phyloP scores from a whole-genome alignment of 30 jellyfish, hydroid and myxozoan species.

The Aurelia coerulea region DNA sequence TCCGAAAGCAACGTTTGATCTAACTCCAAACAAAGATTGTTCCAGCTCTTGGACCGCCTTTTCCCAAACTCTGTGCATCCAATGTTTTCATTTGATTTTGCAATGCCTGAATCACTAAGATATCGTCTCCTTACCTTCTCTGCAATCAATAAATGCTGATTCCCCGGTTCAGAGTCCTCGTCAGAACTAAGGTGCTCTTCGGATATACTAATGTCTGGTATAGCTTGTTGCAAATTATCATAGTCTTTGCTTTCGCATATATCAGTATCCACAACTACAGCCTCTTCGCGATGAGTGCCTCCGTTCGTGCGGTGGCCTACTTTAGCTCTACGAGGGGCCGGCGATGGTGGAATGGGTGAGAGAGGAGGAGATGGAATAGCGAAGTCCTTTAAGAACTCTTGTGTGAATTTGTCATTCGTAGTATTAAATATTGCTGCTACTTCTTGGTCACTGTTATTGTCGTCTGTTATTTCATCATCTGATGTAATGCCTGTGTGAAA shows the following conservation, averaged over 20 bases:
- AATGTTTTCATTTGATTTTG: neutral
- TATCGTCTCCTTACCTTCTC: neutral
- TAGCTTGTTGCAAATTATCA: too few relatives aligned
- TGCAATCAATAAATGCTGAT: too few relatives aligned
- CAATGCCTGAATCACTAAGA: neutral
- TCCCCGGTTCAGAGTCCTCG: too few relatives aligned
- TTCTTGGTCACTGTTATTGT: slow-evolving; percentile 43
- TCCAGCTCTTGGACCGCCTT: neutral
- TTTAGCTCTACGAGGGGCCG: slow-evolving; percentile 34
- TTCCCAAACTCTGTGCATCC: neutral
- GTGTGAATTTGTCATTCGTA: neutral
- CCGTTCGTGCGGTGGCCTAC: neutral
- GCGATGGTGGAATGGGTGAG: slow-evolving; percentile 95
- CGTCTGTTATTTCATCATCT: slow-evolving; percentile 17
- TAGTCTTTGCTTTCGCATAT: too few relatives aligned
- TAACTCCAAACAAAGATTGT: neutral
- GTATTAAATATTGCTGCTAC: slow-evolving; percentile 40
- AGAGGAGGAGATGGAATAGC: slow-evolving; percentile 87
- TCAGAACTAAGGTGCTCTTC: too few relatives aligned
- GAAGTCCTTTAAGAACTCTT: slow-evolving; percentile 42
- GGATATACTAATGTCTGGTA: too few relatives aligned
- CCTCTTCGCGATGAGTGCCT: too few relatives aligned
- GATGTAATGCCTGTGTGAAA: neutral
- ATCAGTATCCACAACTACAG: too few relatives aligned
- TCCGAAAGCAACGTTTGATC: too few relatives aligned